Conservation (phyloP, 2,113 vertebrate genomes). For the Cephalopholis sonnerati region DNA sequence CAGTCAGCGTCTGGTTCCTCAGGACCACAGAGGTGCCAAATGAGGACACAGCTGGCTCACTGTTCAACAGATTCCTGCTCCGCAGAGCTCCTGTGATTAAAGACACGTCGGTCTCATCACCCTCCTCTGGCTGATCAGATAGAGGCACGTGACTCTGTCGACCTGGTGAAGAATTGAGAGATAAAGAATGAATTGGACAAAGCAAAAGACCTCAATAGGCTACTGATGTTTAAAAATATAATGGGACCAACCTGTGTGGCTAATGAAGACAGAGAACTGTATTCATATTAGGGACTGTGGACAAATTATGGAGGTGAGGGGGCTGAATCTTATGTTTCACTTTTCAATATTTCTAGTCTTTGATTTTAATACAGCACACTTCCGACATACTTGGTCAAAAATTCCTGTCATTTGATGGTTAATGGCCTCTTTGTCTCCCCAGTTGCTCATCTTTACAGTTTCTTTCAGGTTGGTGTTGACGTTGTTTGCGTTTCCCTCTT, state of each 20-base stretch:
- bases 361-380: not conserved
- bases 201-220: not conserved
- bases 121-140: slow-evolving; percentile 66
- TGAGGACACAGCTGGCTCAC: slow-evolving; percentile 17
- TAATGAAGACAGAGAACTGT: not conserved
- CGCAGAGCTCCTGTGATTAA: slow-evolving; percentile 92
- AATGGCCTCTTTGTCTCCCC: too few relatives aligned
- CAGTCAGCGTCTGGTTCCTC: slow-evolving; percentile 82
- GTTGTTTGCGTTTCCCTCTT: too few relatives aligned
- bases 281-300: not conserved
- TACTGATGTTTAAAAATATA: not conserved
- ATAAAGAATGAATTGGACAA: not conserved
- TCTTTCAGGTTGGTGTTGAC: too few relatives aligned
- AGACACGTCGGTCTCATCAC: slow-evolving; percentile 85
- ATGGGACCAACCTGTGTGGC: not conserved
- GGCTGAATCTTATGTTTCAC: not conserved
- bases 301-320: not conserved
- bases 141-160: slow-evolving; percentile 87
- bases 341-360: not conserved
- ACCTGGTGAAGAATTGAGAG: slow-evolving; percentile 79
- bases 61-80: slow-evolving; percentile 27
- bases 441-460: too few relatives aligned
- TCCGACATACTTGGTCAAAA: too few relatives aligned
- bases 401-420: too few relatives aligned
- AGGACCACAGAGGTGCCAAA: slow-evolving; percentile 80